Base-by-base conservation (phyloP, 1,140 invertebrate genomes). In the Eupeodes corollae region DNA sequence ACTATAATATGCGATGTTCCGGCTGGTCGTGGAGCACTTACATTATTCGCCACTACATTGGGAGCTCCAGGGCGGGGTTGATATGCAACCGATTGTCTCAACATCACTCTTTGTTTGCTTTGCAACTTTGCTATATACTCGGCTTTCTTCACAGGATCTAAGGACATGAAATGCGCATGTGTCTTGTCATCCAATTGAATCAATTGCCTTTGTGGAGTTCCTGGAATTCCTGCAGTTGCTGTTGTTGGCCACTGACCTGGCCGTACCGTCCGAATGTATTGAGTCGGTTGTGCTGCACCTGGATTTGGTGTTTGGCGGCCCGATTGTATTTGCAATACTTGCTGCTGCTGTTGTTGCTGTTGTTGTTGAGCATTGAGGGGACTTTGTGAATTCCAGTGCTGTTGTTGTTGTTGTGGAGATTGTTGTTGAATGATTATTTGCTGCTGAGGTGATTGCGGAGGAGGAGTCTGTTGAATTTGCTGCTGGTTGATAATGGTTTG, bases 101-200 rank as follows among this genome's bases (percentile, higher is more conserved):
- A 68, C 63, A 75, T 66, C 21, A 76, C 70, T 5, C 73, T 67
- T 48, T 77, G 75, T 31, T 78, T 55, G 38, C 79, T 70, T 41
- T 86, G 82, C 33, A 88, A 68, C 56, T 84, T 84, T 6, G 84
- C 78, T 0, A 88, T 79, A 55, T 87, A 88, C 57, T 86, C 74
- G 3, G 82, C 80, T 26, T 83, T 72, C 52, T 88, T 84, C 46
- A 83, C 77, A 0, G 83, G 82, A 57, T 86, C 82, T 76, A 89
- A 79, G 46, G 86, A 83, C 56, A 88, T 84, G 21, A 88, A 63
- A 51, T 88, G 83, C n/a, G 84, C 82, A 57, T 88, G 84, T 5
- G 84, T 86, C 51, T 86, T 82, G 6, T 82, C 82, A 58, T 87
- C 85, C 45, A 87, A 65, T 42, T 84, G 84, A 44, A 86, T 88